Conservation (phyloP, 2,797 vertebrate species). For the Pipistrellus pipistrellus region DNA sequence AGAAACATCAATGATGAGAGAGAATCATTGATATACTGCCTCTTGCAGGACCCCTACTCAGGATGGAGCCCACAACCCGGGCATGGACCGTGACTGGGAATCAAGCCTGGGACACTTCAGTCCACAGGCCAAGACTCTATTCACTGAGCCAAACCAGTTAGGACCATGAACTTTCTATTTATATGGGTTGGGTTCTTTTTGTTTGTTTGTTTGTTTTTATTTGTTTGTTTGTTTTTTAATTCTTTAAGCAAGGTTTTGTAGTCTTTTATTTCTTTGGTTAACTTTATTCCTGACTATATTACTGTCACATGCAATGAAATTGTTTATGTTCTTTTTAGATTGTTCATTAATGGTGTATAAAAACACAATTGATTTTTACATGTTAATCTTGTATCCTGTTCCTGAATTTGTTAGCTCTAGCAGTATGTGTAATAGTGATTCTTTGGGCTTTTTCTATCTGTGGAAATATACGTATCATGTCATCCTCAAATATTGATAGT, state of each 20-base stretch:
- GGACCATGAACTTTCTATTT: not conserved
- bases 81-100: too few species aligned
- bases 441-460: not conserved
- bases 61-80: too few species aligned
- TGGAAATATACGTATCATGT: not conserved
- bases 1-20: too few species aligned
- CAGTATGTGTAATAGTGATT: not conserved
- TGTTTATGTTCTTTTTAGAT: not conserved
- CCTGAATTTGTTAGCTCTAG: not conserved
- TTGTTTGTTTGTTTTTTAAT: not conserved
- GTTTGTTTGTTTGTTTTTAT: not conserved
- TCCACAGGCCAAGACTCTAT: too few species aligned
- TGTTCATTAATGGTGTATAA: not conserved
- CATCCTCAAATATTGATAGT: not conserved
- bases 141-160: too few species aligned
- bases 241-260: not conserved
- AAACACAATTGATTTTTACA: slow-evolving; percentile 1
- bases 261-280: not conserved
- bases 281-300: not conserved
- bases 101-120: too few species aligned
- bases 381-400: not conserved
- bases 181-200: not conserved
- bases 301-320: slow-evolving; percentile 27
- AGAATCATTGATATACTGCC: too few species aligned
- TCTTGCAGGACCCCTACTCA: too few species aligned